A percentile compares a stretch with the other conserved stretches of the same genome.
phyloP scores from a whole-genome alignment of 2,113 vertebrate species.

The Ammodytes marinus region DNA sequence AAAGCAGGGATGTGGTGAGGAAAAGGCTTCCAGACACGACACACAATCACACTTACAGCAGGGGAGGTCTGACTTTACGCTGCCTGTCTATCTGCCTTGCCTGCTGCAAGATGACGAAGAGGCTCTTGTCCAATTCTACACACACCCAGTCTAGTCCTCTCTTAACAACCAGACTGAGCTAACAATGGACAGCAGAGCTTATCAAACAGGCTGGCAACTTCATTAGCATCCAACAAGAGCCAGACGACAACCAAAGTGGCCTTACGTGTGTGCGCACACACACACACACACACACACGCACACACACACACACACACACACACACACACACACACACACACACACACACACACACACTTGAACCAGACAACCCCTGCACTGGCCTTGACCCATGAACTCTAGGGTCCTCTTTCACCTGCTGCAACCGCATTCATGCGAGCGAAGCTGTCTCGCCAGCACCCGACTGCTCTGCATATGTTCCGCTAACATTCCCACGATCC shows the following conservation, averaged over 20 bases:
- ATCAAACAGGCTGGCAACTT: constrained; percentile 71
- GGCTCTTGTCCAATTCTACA: constrained; percentile 62
- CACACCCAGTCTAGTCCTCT: constrained; percentile 50
- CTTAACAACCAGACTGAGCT: constrained; percentile 60
- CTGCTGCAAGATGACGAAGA: constrained; percentile 67
- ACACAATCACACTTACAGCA: constrained; percentile 73
- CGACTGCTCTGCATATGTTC: constrained; percentile 78
- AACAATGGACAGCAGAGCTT: constrained; percentile 72
- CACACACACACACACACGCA: constrained; percentile 43
- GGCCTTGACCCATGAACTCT: constrained; percentile 90
- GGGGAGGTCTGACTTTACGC: constrained; percentile 70
- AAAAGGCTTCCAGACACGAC: constrained; percentile 59
- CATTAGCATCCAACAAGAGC: constrained; percentile 78
- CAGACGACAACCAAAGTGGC: constrained; percentile 63
- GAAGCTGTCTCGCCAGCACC: constrained; percentile 77
- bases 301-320: constrained; percentile 48
- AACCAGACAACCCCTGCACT: constrained; percentile 77
- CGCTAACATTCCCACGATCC: constrained; percentile 80
- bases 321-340: constrained; percentile 53
- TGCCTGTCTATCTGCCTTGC: constrained; percentile 62
- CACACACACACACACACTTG: constrained; percentile 41
- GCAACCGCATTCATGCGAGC: constrained; percentile 76
- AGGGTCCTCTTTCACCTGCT: constrained; percentile 83
- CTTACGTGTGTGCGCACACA: constrained; percentile 19
- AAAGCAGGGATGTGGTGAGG: constrained; percentile 66